These are phyloP conservation scores for Anas flavirostris DNA, from an alignment of 2,797 vertebrate species.

Conservation along the genomic window DNA sequence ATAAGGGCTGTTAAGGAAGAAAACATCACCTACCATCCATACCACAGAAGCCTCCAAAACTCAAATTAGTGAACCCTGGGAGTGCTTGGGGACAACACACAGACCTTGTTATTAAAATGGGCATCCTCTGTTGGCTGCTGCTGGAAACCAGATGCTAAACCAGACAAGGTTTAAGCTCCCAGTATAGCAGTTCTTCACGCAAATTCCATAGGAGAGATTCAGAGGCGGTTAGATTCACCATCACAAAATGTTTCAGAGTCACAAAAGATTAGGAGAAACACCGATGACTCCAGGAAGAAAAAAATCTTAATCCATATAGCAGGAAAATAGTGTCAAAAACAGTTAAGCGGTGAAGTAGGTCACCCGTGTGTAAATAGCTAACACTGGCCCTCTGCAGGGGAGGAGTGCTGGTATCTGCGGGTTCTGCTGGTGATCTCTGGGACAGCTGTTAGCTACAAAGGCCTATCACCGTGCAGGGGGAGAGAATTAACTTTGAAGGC, in stretches of 20 bases:
- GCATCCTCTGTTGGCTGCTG: neutral
- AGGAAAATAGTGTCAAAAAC: slow-evolving; percentile 9
- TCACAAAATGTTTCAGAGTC: neutral
- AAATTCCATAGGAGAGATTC: neutral
- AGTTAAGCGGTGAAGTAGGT: slow-evolving; percentile 16
- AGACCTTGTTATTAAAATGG: neutral
- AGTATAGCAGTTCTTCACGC: neutral
- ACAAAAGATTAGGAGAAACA: neutral
- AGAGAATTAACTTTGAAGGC: neutral
- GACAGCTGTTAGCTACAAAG: neutral
- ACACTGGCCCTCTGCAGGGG: neutral
- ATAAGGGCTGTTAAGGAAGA: neutral
- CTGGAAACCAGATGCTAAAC: neutral
- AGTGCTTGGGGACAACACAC: neutral
- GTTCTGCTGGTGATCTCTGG: neutral
- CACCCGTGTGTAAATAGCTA: neutral
- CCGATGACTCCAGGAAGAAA: neutral
- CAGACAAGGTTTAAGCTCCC: neutral
- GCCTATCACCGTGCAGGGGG: neutral
- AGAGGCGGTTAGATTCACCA: neutral
- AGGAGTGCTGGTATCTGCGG: neutral
- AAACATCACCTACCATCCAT: neutral
- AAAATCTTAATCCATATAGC: slow-evolving; percentile 14
- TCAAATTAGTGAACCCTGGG: neutral
- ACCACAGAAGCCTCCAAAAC: neutral